Evolutionary conservation across 2,113 vertebrate species (phyloP).

Genomic region (Petaurus breviceps): DNA sequence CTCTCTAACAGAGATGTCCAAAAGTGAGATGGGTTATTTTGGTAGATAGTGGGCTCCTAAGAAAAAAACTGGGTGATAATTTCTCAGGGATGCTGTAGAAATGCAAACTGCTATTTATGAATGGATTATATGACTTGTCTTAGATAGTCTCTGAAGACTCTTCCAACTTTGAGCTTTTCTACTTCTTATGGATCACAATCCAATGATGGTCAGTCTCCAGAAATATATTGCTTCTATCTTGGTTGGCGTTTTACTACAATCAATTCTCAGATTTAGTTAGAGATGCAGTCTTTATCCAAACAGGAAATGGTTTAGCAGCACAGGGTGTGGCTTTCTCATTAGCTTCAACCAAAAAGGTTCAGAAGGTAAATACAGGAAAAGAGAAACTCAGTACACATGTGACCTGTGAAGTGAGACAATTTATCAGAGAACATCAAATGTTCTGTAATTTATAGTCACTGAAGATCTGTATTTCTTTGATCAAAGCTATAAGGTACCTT

Average conservation of each 20-base stretch:
- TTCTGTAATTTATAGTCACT: neutral
- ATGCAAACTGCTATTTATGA: neutral
- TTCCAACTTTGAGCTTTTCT: neutral
- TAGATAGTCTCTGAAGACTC: neutral
- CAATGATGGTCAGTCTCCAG: neutral
- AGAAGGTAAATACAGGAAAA: neutral
- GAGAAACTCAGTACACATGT: neutral
- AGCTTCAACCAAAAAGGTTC: neutral
- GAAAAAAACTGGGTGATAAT: neutral
- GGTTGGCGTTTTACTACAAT: neutral
- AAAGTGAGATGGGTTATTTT: neutral
- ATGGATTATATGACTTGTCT: neutral
- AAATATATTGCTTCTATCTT: neutral
- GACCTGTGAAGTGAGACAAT: neutral
- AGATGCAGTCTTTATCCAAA: neutral
- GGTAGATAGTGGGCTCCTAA: neutral
- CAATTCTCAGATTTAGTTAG: neutral
- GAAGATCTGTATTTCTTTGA: neutral
- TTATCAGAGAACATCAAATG: neutral
- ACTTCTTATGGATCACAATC: neutral
- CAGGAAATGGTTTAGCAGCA: neutral
- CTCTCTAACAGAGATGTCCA: neutral
- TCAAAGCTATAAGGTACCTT: neutral
- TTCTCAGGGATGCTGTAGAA: neutral
- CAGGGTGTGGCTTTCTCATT: neutral